Conservation (phyloP, 35 echinoderm and acorn worm genomes). For the Anneissia japonica region DNA sequence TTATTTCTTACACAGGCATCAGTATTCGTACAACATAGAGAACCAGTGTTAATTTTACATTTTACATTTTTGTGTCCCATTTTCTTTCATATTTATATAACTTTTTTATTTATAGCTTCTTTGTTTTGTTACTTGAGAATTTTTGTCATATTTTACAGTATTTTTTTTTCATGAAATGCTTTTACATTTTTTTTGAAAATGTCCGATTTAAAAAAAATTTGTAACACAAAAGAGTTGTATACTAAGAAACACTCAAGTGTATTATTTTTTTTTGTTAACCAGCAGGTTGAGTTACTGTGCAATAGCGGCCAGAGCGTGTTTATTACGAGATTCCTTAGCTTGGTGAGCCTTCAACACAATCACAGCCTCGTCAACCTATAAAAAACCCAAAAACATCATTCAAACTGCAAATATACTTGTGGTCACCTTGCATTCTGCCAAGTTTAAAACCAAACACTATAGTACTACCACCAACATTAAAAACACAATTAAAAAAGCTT, state of each 20-base stretch:
- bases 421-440: too few relatives aligned
- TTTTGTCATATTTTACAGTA: neutral
- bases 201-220: neutral
- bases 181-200: neutral
- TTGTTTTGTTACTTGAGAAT: neutral
- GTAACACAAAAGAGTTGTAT: neutral
- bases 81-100: neutral
- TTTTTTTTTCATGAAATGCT: neutral
- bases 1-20: neutral
- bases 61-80: neutral
- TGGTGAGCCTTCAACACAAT: slow-evolving; percentile 11
- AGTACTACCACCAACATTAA: too few relatives aligned
- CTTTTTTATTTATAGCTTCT: neutral
- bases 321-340: neutral
- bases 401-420: too few relatives aligned
- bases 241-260: neutral
- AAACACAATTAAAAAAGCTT: too few relatives aligned
- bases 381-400: too few relatives aligned
- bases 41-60: neutral
- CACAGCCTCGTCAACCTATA: slow-evolving; percentile 5
- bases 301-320: neutral
- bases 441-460: too few relatives aligned
- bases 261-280: neutral
- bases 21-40: neutral
- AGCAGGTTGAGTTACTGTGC: neutral